Percentiles rank a stretch among this genome's conserved stretches.
These are phyloP conservation scores for Oxyura jamaicensis DNA, from an alignment of 2,113 vertebrate genomes.

Conservation along the genomic window DNA sequence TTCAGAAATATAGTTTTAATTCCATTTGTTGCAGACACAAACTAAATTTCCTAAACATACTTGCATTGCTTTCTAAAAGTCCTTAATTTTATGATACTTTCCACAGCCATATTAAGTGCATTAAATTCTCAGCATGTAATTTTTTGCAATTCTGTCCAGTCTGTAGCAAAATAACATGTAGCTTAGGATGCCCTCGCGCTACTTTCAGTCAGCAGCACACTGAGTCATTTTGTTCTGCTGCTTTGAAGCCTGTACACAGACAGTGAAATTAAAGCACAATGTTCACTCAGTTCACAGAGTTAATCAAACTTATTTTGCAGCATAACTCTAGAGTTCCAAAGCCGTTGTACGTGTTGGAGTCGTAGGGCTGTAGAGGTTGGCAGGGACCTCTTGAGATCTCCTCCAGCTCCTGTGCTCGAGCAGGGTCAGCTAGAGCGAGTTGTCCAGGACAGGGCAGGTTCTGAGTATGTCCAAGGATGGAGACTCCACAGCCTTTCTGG, in stretches of 20 bases:
- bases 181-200: neutral
- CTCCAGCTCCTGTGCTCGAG: neutral
- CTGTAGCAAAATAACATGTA: neutral
- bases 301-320: neutral
- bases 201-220: neutral
- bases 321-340: neutral
- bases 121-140: neutral
- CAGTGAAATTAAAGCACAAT: neutral
- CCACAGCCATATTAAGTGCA: neutral
- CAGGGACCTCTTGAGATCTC: neutral
- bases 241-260: neutral
- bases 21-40: neutral
- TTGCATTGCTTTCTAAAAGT: neutral
- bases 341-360: fast-evolving
- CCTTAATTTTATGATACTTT: neutral
- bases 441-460: neutral
- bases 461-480: neutral
- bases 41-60: neutral
- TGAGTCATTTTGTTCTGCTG: neutral
- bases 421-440: neutral
- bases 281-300: neutral
- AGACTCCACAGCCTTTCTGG: neutral
- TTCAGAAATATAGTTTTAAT: neutral
- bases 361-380: neutral
- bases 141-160: neutral